A percentile compares a stretch with the other conserved stretches of the same genome.
These are phyloP conservation scores for Rapana venosa DNA, from an alignment of 2,888 invertebrate species.

Conservation along the genomic window DNA sequence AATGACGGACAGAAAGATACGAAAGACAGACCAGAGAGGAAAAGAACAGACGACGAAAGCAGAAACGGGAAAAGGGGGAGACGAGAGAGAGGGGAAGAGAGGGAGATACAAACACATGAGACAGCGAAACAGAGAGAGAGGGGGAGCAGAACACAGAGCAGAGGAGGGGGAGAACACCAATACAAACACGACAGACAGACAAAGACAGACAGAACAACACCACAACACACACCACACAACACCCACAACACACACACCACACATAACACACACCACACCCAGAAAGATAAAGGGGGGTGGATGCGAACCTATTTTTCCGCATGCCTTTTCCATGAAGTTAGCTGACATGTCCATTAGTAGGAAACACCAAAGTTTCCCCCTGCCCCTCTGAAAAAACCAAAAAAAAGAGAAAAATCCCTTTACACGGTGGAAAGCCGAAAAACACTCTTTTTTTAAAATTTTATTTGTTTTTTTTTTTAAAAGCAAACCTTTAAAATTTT, in stretches of 20 bases:
- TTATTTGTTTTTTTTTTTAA: too few relatives aligned
- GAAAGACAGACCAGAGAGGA: background rate
- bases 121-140: background rate
- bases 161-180: background rate
- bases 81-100: background rate
- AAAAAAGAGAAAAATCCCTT: too few relatives aligned
- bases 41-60: background rate
- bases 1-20: too few relatives aligned
- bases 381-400: slow-evolving; percentile 45
- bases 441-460: too few relatives aligned
- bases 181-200: background rate
- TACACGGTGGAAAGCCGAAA: too few relatives aligned
- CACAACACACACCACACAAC: too few relatives aligned
- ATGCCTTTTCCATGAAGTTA: slow-evolving; percentile 76
- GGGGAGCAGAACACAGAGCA: background rate
- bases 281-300: slow-evolving; percentile 35
- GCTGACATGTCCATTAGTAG: slow-evolving; percentile 74
- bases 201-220: too few relatives aligned
- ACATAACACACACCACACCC: slow-evolving; percentile 47
- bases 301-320: slow-evolving; percentile 73
- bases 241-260: slow-evolving; percentile 60
- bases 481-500: too few relatives aligned
- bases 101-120: background rate
- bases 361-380: slow-evolving; percentile 78
- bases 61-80: background rate